phyloP scores from a whole-genome alignment of 2,797 vertebrate genomes.

The Karalla daura region DNA sequence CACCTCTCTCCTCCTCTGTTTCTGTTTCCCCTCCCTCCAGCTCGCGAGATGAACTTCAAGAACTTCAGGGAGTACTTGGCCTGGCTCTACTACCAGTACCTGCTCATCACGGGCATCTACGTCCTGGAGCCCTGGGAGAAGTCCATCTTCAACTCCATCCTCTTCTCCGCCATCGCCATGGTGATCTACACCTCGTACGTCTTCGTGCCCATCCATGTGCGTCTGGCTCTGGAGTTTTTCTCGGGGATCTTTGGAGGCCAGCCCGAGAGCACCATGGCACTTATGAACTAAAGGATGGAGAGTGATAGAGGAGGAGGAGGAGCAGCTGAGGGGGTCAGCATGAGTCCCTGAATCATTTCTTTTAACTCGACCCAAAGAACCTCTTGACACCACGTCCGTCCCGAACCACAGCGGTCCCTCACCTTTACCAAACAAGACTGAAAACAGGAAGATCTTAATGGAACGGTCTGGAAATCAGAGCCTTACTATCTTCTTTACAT shows the following conservation, averaged over 20 bases:
- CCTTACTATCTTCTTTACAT: conserved; percentile 53
- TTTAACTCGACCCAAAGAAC: background rate
- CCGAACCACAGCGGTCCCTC: background rate
- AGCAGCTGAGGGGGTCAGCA: conserved; percentile 4
- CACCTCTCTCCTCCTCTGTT: background rate
- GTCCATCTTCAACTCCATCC: conserved; percentile 93
- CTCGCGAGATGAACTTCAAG: conserved; percentile 88
- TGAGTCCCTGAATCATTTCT: conserved; percentile 20
- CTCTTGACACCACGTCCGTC: no score
- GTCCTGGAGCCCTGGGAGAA: conserved; percentile 98
- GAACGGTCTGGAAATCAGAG: conserved; percentile 44
- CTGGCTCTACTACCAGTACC: conserved; percentile 99
- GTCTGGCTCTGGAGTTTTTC: conserved; percentile 93
- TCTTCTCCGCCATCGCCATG: conserved; percentile 92
- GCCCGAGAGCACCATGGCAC: conserved; percentile 79
- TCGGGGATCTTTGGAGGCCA: conserved; percentile 88
- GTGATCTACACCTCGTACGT: conserved; percentile 95
- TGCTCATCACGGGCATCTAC: conserved; percentile 94
- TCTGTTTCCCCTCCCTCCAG: conserved; percentile 2
- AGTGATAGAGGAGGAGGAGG: no score
- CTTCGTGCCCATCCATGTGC: conserved; percentile 94
- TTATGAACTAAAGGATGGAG: conserved; percentile 81
- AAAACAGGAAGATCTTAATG: conserved; percentile 55
- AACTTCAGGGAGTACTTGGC: conserved; percentile 89
- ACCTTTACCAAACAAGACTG: conserved; percentile 30